Base-by-base conservation (phyloP, 2,113 vertebrate genomes). In the Parotia lawesii region DNA sequence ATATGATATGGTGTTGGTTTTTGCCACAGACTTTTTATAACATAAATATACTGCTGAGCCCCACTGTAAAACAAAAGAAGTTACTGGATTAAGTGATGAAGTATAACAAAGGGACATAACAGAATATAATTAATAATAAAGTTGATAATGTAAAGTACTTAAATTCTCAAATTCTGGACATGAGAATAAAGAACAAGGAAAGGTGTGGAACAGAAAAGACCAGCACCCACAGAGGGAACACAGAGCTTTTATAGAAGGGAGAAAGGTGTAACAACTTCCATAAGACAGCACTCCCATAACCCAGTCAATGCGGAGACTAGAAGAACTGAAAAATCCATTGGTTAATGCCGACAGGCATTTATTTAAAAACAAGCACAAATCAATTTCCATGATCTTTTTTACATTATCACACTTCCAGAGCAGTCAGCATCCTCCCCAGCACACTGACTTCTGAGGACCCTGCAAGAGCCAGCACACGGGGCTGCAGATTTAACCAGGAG, bases 1-100 rank as follows among this genome's bases (percentile, higher is more conserved):
- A 94, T 99, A 99, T 58, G 99, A 99, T 90, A 99, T 97, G 60
- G 98, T 98, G 97, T 99, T 99, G 88, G 98, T 98, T 98, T 99
- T 99, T 94, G 99, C 99, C 98, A 99, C 98, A 50, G 99, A 99
- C 96, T 99, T 99, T 97, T 99, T 99, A 66, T 99, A 99, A 97
- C 99, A 99, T 61, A 99, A 97, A 95, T 99, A 99, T 11, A 99
- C 98, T 12, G 99, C 99, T 71, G 99, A 99, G 42, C 99, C 99
- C 99, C 99, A 99, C 99, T 99, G 97, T 71, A 96, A 98, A 96
- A 73, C 29, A 91, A 94, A 93, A 92, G 47, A 87, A 94, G 28
- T 31, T 42, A 85, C 3, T 69, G 83, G 70, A 81, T 93, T 94
- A 82, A 6, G 1, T 60, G 31, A 75, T 15, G 15, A 74, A 82